Base-by-base conservation (phyloP, 2,888 invertebrate genomes). In the Leucophora obtusa region DNA sequence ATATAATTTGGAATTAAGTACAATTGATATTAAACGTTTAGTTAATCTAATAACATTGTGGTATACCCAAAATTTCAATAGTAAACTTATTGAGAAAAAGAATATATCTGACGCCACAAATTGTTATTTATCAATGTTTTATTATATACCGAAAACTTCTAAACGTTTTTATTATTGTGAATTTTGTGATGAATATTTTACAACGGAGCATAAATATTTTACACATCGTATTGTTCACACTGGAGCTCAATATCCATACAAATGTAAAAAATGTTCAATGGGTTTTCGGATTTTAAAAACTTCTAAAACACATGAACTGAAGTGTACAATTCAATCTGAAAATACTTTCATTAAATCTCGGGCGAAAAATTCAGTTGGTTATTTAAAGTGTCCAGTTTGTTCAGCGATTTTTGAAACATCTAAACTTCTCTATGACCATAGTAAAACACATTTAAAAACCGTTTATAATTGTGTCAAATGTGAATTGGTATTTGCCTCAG, bases 1-100 rank as follows among this genome's bases (percentile, higher is more conserved):
- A n/a, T 70, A 76, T 14, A 58, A 73, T 2, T 17, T 63, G 8
- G 9, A 71, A 17, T 43, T 83, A 18, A 56, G 14, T 11, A n/a
- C 73, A 7, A 28, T 8, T 0, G 86, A 87, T 17, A 1, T 84
- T 0, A 87, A 86, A 70, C 86, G 85, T 1, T 72, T 87, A 53
- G 43, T 83, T 2, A 87, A 87, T 77, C 70, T 86, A n/a, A 77
- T 87, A 5, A 76, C 77, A 0, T 21, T 63, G 6, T 87, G 87
- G 87, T 73, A 85, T 70, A 28, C 53, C 3, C 17, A 79, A 1
- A 80, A 77, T 15, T 79, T 82, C 4, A 80, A 82, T 17, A 66
- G 60, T 0, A 83, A 84, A 63, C 63, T 82, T 11, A 82, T 84
- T 1, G 78, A 76, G n/a, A 86, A 87, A 51, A 59, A 60, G 1